These are phyloP conservation scores for Squalus acanthias DNA, from an alignment of 2,797 vertebrate species.

Conservation along the genomic window DNA sequence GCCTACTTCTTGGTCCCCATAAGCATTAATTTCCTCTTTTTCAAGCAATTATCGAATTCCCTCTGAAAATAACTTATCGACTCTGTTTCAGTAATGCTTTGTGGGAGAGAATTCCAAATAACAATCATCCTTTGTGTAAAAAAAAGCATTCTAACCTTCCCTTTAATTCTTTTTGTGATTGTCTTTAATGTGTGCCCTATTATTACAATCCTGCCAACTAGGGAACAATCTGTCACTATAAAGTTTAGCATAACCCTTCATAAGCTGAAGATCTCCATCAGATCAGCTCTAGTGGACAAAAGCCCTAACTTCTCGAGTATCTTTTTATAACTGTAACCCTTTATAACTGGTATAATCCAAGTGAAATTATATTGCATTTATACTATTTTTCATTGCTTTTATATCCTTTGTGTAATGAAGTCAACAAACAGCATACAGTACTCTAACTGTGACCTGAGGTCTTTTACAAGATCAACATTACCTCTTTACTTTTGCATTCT, in stretches of 20 bases:
- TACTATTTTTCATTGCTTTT: neutral
- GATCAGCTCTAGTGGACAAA: neutral
- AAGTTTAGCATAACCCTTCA: neutral
- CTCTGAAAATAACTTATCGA: neutral
- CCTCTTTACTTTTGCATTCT: too few relatives aligned
- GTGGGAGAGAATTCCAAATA: neutral
- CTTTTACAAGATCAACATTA: too few relatives aligned
- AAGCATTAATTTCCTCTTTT: neutral
- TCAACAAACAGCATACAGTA: neutral
- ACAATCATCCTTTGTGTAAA: neutral
- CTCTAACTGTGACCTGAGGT: too few relatives aligned
- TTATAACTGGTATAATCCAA: neutral
- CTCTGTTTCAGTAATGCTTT: neutral
- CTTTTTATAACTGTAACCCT: neutral
- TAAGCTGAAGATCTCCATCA: neutral
- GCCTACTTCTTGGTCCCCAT: neutral
- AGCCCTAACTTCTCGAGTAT: neutral
- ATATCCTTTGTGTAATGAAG: neutral
- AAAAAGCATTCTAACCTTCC: neutral
- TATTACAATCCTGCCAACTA: neutral
- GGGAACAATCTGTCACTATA: neutral
- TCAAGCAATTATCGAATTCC: neutral
- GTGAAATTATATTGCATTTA: neutral
- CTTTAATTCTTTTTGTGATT: neutral
- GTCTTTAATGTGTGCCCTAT: neutral